Base-by-base conservation (phyloP, 1,140 invertebrate species). In the Pygmarrhopalites habei region DNA sequence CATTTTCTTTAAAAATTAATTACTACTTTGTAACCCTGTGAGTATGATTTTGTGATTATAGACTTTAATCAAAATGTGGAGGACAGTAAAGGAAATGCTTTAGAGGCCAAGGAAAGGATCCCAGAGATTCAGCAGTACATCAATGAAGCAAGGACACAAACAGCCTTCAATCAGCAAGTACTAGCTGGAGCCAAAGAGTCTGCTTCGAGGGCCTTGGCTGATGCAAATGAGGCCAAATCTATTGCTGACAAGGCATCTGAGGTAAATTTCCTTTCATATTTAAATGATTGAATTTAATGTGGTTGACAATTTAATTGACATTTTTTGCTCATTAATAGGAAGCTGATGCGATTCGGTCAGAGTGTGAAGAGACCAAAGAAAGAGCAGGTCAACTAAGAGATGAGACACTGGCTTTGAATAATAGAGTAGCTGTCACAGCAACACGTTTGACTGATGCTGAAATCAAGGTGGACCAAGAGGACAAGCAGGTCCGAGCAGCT, bases 31-130 rank as follows among this genome's bases (percentile, higher is more conserved):
- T 56, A 10, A 39, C n/a, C 17, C 25, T 43, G 21, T 41, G 10
- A 41, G 39, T 41, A 12, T 41, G 39, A 41, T 41, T 12, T 41
- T 10, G 39, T 41, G 10, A 12, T 41, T 65, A 25, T 71, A 88
- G 92, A 87, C 73, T 98, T 96, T 79, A 90, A 95, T 74, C 82
- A 86, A 44, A 83, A 92, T 76, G 91, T 96, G 1, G 82, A 90
- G 68, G 83, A 85, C 46, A 92, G 87, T 60, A 85, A 86, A 47
- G 76, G 78, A 7, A 81, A 81, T 63, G 90, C 91, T 0, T 77
- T 86, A 39, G 77, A 83, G 47, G 86, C 90, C 15, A 73, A 94
- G 35, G 68, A 77, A 57, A 76, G 79, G 53, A 81, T 88, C 23
- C 73, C 78, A 3, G 74, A 80, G 58, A 88, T 87, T 60, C 75